phyloP scores from a whole-genome alignment of 2,888 invertebrate species.

The Cosmorhoe ocellata region DNA sequence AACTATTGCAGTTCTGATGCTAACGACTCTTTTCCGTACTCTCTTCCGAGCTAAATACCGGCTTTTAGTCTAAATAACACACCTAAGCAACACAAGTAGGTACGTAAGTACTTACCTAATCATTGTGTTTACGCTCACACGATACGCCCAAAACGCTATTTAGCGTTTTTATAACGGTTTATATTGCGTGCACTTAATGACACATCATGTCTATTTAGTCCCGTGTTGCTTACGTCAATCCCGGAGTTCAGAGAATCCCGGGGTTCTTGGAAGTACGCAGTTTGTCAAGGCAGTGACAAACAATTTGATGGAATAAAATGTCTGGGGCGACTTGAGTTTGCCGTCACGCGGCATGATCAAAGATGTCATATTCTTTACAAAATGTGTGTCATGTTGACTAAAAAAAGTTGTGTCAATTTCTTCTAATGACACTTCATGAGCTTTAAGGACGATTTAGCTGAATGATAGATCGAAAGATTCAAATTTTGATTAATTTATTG shows the following conservation, averaged over 20 bases:
- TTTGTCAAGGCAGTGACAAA: constrained; percentile 7
- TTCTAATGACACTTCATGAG: background rate
- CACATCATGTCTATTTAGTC: constrained; percentile 12
- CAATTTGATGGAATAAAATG: constrained; percentile 11
- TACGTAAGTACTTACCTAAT: constrained; percentile 5
- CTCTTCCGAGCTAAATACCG: constrained; percentile 2
- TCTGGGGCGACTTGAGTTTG: background rate
- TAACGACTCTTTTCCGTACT: background rate
- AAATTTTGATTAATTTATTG: no score
- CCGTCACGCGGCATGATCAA: constrained; percentile 3
- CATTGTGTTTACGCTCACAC: constrained; percentile 7
- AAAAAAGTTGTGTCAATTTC: background rate
- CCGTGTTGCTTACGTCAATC: constrained; percentile 11
- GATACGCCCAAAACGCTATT: constrained; percentile 12
- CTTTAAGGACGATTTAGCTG: no score
- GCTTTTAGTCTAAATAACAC: background rate
- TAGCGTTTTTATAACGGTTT: constrained; percentile 13
- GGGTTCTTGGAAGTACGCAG: constrained; percentile 8
- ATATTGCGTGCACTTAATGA: constrained; percentile 22
- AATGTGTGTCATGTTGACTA: constrained; percentile 2
- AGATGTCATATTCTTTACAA: constrained; percentile 1
- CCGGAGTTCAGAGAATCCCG: constrained; percentile 14
- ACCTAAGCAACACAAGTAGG: background rate
- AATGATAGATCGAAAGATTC: no score
- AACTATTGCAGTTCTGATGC: no score